A percentile compares a stretch with the other conserved stretches of the same genome.
phyloP scores from a whole-genome alignment of 1,140 invertebrate species.

The Lepeophtheirus salmonis region DNA sequence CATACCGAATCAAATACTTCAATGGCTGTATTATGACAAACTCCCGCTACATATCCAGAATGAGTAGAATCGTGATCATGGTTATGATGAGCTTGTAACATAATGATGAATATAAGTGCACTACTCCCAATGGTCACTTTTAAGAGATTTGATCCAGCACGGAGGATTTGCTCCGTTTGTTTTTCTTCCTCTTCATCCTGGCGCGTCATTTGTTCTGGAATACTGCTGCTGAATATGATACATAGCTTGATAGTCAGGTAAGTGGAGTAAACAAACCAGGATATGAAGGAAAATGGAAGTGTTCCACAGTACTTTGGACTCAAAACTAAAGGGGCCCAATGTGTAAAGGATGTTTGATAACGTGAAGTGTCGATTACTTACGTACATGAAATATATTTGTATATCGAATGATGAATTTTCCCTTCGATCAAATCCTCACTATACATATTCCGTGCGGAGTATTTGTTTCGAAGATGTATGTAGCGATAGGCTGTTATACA shows the following conservation, averaged over 20 bases:
- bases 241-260: neutral
- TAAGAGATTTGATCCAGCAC: conserved; percentile 2
- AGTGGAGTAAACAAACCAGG: neutral
- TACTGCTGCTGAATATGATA: neutral
- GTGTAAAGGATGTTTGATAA: no score
- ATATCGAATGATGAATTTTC: conserved; percentile 10
- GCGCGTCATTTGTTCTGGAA: conserved; percentile 4
- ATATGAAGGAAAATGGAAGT: conserved; percentile 5
- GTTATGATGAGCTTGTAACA: conserved; percentile 9
- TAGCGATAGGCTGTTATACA: conserved; percentile 13
- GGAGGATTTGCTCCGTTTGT: neutral
- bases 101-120: conserved; percentile 6
- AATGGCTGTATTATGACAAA: conserved; percentile 3
- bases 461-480: conserved; percentile 12
- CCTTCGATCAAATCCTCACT: neutral
- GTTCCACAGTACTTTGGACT: conserved; percentile 3
- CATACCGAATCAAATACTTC: conserved; percentile 10
- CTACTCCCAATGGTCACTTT: neutral
- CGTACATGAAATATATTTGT: conserved; percentile 11
- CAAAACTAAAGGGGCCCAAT: neutral
- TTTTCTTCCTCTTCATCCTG: neutral
- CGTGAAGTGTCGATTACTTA: no score
- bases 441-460: neutral
- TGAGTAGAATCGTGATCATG: conserved; percentile 8
- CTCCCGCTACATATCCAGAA: neutral